Evolutionary conservation across 1,140 invertebrate genomes (phyloP).

Genomic region (fruit fly (Drosophila melanogaster)): Release_6_plus_ISO1_MT NT_033777.3:30325001-30325500

Average conservation of each 20-base stretch:
- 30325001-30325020: slow-evolving; percentile 13
- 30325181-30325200: slow-evolving; percentile 58
- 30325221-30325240: slow-evolving; percentile 62
- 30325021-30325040: not conserved
- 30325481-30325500: not conserved
- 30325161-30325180: slow-evolving; percentile 72
- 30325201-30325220: not conserved
- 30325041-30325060: slow-evolving; percentile 28
- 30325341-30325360: slow-evolving; percentile 60
- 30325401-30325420: slow-evolving; percentile 18
- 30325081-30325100: slow-evolving; percentile 69
- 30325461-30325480: not conserved
- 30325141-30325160: slow-evolving; percentile 77
- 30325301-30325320: slow-evolving; percentile 77
- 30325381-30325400: slow-evolving; percentile 63
- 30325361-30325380: slow-evolving; percentile 79
- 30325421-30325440: slow-evolving; percentile 66
- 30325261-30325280: slow-evolving; percentile 1
- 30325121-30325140: slow-evolving; percentile 36
- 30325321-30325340: slow-evolving; percentile 57
- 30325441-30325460: slow-evolving; percentile 78
- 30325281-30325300: slow-evolving; percentile 40
- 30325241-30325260: slow-evolving; percentile 34
- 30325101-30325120: slow-evolving; percentile 68
- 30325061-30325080: slow-evolving; percentile 60